Evolutionary conservation across 2,888 invertebrate genomes (phyloP), one percentile per base, ranked within the genome.

Genomic region (Lepidocyrtinus sp.): DNA sequence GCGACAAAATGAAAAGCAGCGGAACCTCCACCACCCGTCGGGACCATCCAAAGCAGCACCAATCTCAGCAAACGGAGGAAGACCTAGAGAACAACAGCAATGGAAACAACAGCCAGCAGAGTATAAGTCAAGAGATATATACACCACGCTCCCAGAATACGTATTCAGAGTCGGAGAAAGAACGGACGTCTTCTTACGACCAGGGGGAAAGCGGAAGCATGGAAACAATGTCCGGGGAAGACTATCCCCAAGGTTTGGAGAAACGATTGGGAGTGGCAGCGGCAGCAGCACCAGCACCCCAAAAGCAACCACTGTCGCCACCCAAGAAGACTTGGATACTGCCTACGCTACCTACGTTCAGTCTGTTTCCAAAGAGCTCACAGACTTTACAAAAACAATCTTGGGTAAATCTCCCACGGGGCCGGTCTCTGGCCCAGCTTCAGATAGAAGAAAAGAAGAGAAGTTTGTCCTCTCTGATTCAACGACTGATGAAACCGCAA

Each of bases 131-230:
- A 19, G 82, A 79, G 78, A 76, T 61, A 24, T 77, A 24, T 83
- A 83, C 65, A 68, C 83, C 7, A 83, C 83, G 21, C 77, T 83
- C 59, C 83, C 83, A 74, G 75, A 81, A 64, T 81, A 83, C 36
- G 80, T 83, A 55, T 83, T 77, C 81, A 27, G 68, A 68, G 61
- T 70, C 50, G 77, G 72, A 2, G 75, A 76, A 50, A 46, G 72
- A 22, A 67, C 75, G 17, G 74, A 79, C 55, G 59, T 75, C 74
- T 75, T 70, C 25, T 21, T 74, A 5, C 63, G 78, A 62, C 68
- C 73, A 73, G 73, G 73, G 2, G 61, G 74, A 74, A 75, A 77
- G 65, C 59, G 71, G 59, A 71, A 78, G 72, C 72, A 65, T 19
- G 19, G 80, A 75, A 27, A 19, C 45, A 5, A 21, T 26, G 1